Conservation (phyloP, 2,888 invertebrate genomes). For the Volucella inflata region DNA sequence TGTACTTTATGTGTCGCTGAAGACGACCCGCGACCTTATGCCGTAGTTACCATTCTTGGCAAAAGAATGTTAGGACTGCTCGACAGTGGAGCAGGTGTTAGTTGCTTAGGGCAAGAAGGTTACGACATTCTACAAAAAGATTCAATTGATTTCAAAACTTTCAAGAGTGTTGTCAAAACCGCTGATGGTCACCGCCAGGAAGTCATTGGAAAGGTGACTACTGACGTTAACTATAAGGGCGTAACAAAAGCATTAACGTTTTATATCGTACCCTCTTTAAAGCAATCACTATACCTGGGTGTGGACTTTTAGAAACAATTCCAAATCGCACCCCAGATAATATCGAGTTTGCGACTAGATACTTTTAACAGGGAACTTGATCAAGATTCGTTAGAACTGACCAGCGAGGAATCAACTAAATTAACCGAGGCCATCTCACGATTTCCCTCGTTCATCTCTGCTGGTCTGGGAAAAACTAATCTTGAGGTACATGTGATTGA, state of each 20-base stretch:
- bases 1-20: no score
- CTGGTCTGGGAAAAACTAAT: conserved; percentile 34
- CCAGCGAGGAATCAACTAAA: no score
- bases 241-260: no score
- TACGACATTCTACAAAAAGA: no score
- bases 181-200: conserved; percentile 4
- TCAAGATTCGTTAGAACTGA: neutral
- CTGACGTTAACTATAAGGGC: conserved; percentile 1
- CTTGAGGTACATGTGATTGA: conserved; percentile 36
- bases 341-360: neutral
- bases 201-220: neutral
- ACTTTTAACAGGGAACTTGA: no score
- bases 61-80: no score
- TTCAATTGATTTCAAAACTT: no score
- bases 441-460: conserved; percentile 31
- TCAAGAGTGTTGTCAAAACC: neutral
- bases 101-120: no score
- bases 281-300: conserved; percentile 12
- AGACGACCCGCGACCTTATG: no score
- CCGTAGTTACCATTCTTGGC: no score
- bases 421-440: neutral
- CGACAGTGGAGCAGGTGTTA: no score
- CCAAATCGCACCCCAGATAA: neutral
- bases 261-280: neutral
- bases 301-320: conserved; percentile 27